A percentile compares a stretch with the other conserved stretches of the same genome.
phyloP scores from a whole-genome alignment of 2,888 invertebrate genomes.

The Xylota sylvarum region DNA sequence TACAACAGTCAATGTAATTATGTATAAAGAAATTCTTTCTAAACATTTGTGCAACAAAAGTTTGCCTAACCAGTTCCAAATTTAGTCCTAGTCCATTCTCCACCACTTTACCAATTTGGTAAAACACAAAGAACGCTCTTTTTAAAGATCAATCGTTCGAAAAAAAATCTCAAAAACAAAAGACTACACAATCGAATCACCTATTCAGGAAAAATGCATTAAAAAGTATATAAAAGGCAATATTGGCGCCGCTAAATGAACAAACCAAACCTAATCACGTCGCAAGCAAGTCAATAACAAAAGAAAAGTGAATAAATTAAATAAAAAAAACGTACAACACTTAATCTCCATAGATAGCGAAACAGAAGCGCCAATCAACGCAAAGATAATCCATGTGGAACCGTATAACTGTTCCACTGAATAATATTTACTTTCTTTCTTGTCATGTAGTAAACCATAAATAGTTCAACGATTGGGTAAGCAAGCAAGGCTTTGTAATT shows the following conservation, averaged over 20 bases:
- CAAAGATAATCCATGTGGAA: slow-evolving; percentile 45
- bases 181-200: too few relatives aligned
- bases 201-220: too few relatives aligned
- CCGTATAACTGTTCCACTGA: slow-evolving; percentile 16
- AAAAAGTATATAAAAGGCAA: too few relatives aligned
- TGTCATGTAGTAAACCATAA: slow-evolving; percentile 19
- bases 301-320: background rate
- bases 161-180: too few relatives aligned
- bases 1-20: too few relatives aligned
- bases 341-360: slow-evolving; percentile 22
- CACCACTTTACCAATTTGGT: too few relatives aligned
- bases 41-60: too few relatives aligned
- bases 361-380: slow-evolving; percentile 21
- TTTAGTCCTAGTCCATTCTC: too few relatives aligned
- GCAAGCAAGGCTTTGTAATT: background rate
- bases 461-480: slow-evolving; percentile 46
- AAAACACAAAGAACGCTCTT: too few relatives aligned
- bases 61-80: too few relatives aligned
- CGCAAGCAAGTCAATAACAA: background rate
- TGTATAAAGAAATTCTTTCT: too few relatives aligned
- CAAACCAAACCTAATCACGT: background rate
- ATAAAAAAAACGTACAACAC: background rate
- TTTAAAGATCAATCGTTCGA: too few relatives aligned
- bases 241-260: background rate
- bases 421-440: slow-evolving; percentile 36